These are phyloP conservation scores for Iguana delicatissima DNA, from an alignment of 2,797 vertebrate genomes.

Conservation along the genomic window DNA sequence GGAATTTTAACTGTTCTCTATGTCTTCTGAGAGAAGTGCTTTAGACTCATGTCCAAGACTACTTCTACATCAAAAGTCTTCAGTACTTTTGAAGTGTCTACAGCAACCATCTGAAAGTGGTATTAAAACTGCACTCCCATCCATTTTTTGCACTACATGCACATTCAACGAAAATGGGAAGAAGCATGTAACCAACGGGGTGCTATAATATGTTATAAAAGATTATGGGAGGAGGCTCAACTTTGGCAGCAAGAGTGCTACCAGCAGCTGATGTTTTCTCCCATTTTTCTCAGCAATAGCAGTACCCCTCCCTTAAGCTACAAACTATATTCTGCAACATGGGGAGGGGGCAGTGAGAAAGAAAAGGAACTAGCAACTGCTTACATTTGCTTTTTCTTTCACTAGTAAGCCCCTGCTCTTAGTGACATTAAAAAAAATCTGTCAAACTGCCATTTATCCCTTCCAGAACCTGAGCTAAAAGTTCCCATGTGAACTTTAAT, in stretches of 20 bases:
- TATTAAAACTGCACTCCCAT: background rate
- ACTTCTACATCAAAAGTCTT: background rate
- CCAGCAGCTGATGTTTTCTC: background rate
- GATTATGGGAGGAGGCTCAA: background rate
- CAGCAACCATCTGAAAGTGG: background rate
- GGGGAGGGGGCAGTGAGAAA: background rate
- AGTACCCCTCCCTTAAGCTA: background rate
- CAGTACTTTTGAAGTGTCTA: background rate
- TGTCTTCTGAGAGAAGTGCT: background rate
- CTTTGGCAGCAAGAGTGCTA: background rate
- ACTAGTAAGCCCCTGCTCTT: background rate
- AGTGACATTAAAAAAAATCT: background rate
- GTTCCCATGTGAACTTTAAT: background rate
- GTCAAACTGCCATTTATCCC: background rate
- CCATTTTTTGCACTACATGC: background rate
- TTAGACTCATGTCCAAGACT: background rate
- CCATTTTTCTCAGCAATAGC: background rate
- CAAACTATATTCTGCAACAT: background rate
- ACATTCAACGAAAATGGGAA: background rate
- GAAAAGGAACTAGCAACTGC: background rate
- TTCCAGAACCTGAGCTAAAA: background rate
- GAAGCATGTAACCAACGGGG: background rate
- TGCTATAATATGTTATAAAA: background rate
- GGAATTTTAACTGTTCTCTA: background rate
- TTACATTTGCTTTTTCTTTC: background rate